phyloP scores from a whole-genome alignment of 2,888 invertebrate genomes.

The Nomada fucata region DNA sequence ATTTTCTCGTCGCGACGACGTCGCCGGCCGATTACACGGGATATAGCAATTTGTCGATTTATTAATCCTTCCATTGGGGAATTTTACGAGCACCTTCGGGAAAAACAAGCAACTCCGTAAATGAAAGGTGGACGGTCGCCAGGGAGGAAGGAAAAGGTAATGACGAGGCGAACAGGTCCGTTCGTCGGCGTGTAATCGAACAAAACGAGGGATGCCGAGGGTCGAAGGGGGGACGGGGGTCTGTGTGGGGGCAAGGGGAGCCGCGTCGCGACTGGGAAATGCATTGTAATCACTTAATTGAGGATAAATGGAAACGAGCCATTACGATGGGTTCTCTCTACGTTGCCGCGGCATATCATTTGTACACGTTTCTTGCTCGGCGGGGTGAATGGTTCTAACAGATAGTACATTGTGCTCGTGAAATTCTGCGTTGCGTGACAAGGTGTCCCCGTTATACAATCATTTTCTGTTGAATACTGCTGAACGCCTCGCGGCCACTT shows the following conservation, averaged over 20 bases:
- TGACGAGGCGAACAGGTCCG: conserved; percentile 4
- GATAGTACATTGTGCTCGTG: neutral
- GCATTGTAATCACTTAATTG: conserved; percentile 47
- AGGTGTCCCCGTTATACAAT: too few relatives aligned
- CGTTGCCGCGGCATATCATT: conserved; percentile 1
- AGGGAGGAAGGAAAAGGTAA: conserved; percentile 8
- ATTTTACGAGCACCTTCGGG: conserved; percentile 32
- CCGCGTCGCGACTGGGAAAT: conserved; percentile 27
- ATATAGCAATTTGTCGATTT: conserved; percentile 54
- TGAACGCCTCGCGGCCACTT: too few relatives aligned
- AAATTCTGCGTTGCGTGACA: neutral
- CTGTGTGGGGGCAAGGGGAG: neutral
- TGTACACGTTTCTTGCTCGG: neutral
- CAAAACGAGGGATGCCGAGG: neutral
- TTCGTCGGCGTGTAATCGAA: conserved; percentile 23
- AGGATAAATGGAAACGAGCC: conserved; percentile 30
- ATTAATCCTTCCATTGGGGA: conserved; percentile 43
- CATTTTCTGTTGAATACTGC: too few relatives aligned
- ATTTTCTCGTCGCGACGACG: conserved; percentile 21
- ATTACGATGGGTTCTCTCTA: conserved; percentile 5
- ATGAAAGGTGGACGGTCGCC: conserved; percentile 24
- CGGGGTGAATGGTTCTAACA: neutral
- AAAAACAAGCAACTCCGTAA: conserved; percentile 35
- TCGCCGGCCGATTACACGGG: conserved; percentile 36
- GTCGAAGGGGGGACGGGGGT: neutral